These are phyloP conservation scores for Argya squamiceps DNA, from an alignment of 2,797 vertebrate species.

Conservation along the genomic window DNA sequence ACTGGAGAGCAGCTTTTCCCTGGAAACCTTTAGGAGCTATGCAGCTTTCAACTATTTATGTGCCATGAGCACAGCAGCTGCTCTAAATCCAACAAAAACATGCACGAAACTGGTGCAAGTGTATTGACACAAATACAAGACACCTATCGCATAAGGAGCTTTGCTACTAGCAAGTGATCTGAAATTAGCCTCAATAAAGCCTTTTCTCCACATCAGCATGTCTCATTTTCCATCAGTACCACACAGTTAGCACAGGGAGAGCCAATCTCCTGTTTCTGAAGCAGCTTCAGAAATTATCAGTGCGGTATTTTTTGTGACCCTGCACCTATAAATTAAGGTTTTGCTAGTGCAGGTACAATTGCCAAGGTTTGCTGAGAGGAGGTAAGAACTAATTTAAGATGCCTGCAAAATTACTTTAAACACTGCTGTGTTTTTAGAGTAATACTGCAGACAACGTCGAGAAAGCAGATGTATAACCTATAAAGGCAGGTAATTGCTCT, in stretches of 20 bases:
- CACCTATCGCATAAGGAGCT: neutral
- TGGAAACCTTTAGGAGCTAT: neutral
- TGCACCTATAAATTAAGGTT: neutral
- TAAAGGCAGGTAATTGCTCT: neutral
- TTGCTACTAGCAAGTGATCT: neutral
- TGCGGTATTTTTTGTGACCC: neutral
- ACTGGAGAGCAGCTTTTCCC: neutral
- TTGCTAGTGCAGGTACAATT: neutral
- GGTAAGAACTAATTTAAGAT: neutral
- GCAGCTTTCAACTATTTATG: neutral
- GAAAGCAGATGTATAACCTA: neutral
- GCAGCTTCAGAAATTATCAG: neutral
- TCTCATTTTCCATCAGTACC: neutral
- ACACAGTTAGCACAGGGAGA: neutral
- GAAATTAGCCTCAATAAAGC: neutral
- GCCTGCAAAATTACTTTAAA: neutral
- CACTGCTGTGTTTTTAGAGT: neutral
- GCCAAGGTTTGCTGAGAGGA: neutral
- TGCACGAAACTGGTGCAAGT: accelerated
- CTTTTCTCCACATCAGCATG: neutral
- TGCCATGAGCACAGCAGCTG: neutral
- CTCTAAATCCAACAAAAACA: neutral
- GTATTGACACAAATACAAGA: neutral
- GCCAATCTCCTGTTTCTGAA: neutral
- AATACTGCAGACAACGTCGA: neutral